Evolutionary conservation across 2,888 invertebrate species (phyloP).

Genomic region (Chymomyza procnemis): DNA sequence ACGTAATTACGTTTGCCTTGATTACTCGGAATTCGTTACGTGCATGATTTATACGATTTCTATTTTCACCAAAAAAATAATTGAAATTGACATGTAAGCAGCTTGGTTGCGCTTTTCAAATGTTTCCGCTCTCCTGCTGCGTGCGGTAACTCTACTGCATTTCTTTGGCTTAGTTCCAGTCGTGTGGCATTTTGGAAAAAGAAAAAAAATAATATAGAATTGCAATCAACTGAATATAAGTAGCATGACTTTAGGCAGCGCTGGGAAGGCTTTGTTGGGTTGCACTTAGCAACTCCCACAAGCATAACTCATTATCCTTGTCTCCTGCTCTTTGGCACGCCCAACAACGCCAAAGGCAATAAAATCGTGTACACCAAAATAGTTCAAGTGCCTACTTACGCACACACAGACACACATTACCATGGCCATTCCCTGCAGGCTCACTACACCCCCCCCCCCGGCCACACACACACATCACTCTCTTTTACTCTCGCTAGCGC

Average conservation of each 20-base stretch:
- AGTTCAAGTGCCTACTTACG: constrained; percentile 43
- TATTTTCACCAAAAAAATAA: not conserved
- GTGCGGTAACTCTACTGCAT: too few relatives aligned
- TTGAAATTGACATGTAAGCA: not conserved
- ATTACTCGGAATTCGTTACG: not conserved
- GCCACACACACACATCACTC: not conserved
- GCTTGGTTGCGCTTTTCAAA: not conserved
- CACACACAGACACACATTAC: not conserved
- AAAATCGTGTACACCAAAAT: constrained; percentile 14
- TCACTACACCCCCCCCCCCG: not conserved
- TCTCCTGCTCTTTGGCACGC: not conserved
- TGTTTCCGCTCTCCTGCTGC: too few relatives aligned
- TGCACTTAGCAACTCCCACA: not conserved
- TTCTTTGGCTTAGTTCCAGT: too few relatives aligned
- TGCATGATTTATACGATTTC: not conserved
- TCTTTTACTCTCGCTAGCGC: not conserved
- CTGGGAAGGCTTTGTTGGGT: too few relatives aligned
- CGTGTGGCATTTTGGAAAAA: not conserved
- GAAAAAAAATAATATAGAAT: too few relatives aligned
- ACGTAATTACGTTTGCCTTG: not conserved
- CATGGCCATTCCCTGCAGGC: not conserved
- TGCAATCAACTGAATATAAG: not conserved
- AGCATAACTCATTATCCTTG: not conserved
- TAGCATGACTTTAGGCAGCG: not conserved
- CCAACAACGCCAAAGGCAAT: not conserved